A percentile compares a stretch with the other conserved stretches of the same genome.
Evolutionary conservation across 2,113 vertebrate genomes (phyloP).

Genomic region (western clawed frog (Xenopus tropicalis)): DNA sequence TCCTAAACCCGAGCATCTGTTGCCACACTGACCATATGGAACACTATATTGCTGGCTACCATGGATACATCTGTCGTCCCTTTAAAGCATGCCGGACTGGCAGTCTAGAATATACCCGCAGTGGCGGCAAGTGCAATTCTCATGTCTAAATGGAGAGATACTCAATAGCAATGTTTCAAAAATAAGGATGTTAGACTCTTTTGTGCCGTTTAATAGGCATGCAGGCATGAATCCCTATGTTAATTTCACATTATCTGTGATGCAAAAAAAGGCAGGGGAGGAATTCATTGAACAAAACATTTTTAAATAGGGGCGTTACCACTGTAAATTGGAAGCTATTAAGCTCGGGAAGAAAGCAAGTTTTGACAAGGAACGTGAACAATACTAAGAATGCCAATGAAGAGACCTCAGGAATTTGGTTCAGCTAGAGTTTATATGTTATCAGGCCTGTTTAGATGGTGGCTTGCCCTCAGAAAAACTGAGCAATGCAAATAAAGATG

Average conservation of each 20-base stretch:
- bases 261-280: background rate
- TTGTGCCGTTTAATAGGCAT: background rate
- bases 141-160: no score
- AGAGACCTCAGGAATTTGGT: no score
- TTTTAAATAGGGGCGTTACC: background rate
- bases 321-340: conserved; percentile 17
- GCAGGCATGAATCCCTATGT: background rate
- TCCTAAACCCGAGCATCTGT: conserved; percentile 57
- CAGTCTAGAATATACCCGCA: conserved; percentile 14
- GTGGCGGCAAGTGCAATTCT: conserved; percentile 11
- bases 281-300: conserved; percentile 7
- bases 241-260: background rate
- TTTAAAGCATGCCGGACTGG: conserved; percentile 41
- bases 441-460: no score
- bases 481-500: no score
- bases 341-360: background rate
- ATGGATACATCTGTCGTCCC: conserved; percentile 50
- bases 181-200: conserved; percentile 10
- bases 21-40: conserved; percentile 59
- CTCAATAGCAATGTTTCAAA: no score
- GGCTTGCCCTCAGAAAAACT: no score
- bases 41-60: conserved; percentile 56
- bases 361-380: conserved; percentile 24
- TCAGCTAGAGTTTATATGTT: no score
- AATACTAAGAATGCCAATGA: background rate